Evolutionary conservation across 2,888 invertebrate genomes (phyloP).

Genomic region (Fragum whitleyi): DNA sequence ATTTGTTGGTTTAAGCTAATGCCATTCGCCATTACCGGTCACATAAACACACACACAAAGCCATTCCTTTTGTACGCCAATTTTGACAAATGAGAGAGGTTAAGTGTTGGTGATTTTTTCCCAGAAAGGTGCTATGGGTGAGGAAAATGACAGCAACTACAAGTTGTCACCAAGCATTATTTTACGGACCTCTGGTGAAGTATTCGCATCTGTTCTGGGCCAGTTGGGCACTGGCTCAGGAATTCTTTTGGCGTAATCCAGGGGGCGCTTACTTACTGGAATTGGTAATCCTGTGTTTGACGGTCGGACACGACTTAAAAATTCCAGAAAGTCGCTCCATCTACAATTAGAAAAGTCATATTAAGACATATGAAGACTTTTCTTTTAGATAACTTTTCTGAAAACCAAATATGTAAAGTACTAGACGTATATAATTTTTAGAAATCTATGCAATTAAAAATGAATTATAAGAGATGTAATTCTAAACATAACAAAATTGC

Average conservation of each 20-base stretch:
- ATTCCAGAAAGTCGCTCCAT: slow-evolving; percentile 79
- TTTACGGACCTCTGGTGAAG: slow-evolving; percentile 58
- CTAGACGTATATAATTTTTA: too few relatives aligned
- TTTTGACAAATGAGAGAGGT: too few relatives aligned
- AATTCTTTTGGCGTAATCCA: slow-evolving; percentile 78
- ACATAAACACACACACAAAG: too few relatives aligned
- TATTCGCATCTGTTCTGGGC: slow-evolving; percentile 69
- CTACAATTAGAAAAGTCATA: slow-evolving; percentile 61
- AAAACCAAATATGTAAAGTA: too few relatives aligned
- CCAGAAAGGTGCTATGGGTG: neutral
- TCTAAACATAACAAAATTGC: too few relatives aligned
- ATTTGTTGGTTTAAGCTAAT: too few relatives aligned
- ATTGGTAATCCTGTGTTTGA: slow-evolving; percentile 77
- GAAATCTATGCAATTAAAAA: too few relatives aligned
- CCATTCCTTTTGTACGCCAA: too few relatives aligned
- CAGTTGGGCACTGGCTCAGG: slow-evolving; percentile 75
- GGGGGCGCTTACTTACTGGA: slow-evolving; percentile 79
- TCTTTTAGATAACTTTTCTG: too few relatives aligned
- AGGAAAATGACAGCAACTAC: neutral
- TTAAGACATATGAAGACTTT: neutral
- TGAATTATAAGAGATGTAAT: too few relatives aligned
- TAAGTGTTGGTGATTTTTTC: neutral
- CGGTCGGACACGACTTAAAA: slow-evolving; percentile 77
- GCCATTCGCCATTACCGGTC: too few relatives aligned
- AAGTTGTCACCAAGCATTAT: neutral